phyloP scores from a whole-genome alignment of 2,797 vertebrate species.

The Tiaroga cobitis region DNA sequence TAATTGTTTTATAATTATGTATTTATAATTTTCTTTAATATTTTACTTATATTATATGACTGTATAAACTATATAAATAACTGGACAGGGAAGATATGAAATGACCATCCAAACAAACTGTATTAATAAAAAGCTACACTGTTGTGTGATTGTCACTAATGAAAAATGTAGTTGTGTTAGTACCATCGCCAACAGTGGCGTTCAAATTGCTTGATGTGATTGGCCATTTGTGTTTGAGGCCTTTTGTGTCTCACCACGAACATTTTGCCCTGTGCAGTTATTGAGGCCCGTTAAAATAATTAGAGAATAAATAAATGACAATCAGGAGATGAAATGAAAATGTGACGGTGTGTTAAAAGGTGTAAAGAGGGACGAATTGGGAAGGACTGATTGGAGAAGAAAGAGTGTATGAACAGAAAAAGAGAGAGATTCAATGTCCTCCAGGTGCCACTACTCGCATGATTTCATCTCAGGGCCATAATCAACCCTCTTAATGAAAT shows the following conservation, averaged over 20 bases:
- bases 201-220: not conserved
- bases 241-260: conserved; percentile 69
- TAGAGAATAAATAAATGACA: conserved; percentile 67
- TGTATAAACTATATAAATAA: not conserved
- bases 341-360: conserved; percentile 61
- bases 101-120: not conserved
- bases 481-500: conserved; percentile 98
- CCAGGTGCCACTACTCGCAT: conserved; percentile 88
- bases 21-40: not conserved
- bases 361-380: conserved; percentile 34
- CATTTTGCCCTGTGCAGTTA: conserved; percentile 65
- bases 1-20: not conserved
- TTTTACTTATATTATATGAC: not conserved
- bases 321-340: conserved; percentile 63
- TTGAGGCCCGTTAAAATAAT: conserved; percentile 69
- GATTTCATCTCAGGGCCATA: conserved; percentile 94
- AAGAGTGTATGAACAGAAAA: conserved; percentile 38
- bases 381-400: conserved; percentile 47
- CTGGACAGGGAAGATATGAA: not conserved
- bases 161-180: not conserved
- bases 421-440: conserved; percentile 75
- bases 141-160: not conserved
- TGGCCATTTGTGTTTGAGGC: conserved; percentile 48
- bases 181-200: not conserved
- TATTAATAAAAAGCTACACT: not conserved